Evolutionary conservation across 2,797 vertebrate species (phyloP).

Genomic region (Helarctos malayanus): DNA sequence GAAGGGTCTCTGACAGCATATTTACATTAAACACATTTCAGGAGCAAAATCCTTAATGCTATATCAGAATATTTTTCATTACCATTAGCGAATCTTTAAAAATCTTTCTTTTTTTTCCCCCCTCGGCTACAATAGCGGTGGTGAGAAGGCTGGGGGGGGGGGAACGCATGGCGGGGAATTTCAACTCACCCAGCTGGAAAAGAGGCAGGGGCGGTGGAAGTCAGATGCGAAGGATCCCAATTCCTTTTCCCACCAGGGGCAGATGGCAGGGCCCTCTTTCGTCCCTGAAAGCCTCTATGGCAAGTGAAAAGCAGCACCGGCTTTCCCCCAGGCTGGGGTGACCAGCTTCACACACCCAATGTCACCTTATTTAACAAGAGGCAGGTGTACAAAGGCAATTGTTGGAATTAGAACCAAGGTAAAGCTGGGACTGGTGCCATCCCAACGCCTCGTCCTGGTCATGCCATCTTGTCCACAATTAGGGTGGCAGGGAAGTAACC

Average conservation of each 20-base stretch:
- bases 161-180: not conserved
- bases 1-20: conserved; percentile 96
- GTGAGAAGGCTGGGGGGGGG: conserved; percentile 29
- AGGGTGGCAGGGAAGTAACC: not conserved
- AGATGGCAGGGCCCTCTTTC: conserved; percentile 2
- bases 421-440: rapidly evolving
- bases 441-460: not conserved
- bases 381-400: not conserved
- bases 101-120: conserved; percentile 63
- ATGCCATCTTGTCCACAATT: rapidly evolving
- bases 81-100: conserved; percentile 87
- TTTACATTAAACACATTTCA: conserved; percentile 94
- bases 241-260: rapidly evolving
- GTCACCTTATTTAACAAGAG: not conserved
- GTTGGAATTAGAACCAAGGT: conserved; percentile 53
- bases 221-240: not conserved
- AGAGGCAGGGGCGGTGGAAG: not conserved
- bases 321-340: not conserved
- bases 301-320: not conserved
- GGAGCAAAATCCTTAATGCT: conserved; percentile 90
- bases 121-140: conserved; percentile 61
- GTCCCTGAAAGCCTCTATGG: not conserved
- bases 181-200: conserved; percentile 61
- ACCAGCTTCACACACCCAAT: rapidly evolving
- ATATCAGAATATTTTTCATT: conserved; percentile 89